These are phyloP conservation scores for Apis cerana DNA, from an alignment of 1,140 invertebrate genomes.

Conservation along the genomic window DNA sequence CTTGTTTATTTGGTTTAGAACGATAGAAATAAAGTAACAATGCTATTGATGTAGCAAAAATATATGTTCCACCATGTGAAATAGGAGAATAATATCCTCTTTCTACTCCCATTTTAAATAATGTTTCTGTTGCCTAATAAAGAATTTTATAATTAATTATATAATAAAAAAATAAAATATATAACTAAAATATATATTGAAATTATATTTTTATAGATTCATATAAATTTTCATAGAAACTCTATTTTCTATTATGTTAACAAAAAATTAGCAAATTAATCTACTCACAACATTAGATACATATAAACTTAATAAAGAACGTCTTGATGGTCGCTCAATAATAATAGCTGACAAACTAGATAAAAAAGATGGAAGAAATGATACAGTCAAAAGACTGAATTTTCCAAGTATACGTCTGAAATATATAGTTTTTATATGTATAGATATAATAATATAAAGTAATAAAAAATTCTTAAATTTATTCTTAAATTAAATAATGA, in stretches of 20 bases:
- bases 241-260: conserved; percentile 1
- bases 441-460: not conserved
- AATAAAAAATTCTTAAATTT: not conserved
- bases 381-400: conserved; percentile 86
- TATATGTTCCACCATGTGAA: conserved; percentile 85
- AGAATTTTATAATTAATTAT: conserved; percentile 1
- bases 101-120: conserved; percentile 87
- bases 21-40: conserved; percentile 84
- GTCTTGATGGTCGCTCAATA: conserved; percentile 87
- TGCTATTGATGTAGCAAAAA: conserved; percentile 84
- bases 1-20: conserved; percentile 79
- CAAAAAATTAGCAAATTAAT: conserved; percentile 21
- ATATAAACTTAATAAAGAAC: conserved; percentile 88
- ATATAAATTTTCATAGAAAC: not conserved
- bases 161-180: not conserved
- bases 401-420: conserved; percentile 85
- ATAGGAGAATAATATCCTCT: conserved; percentile 84
- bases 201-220: conserved; percentile 5
- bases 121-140: conserved; percentile 86
- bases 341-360: conserved; percentile 88
- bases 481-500: not conserved
- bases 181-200: not conserved
- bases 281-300: conserved; percentile 89
- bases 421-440: conserved; percentile 50
- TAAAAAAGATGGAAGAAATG: conserved; percentile 87